Base-by-base conservation (phyloP, 2,113 vertebrate species). In the Nannospalax galili region DNA sequence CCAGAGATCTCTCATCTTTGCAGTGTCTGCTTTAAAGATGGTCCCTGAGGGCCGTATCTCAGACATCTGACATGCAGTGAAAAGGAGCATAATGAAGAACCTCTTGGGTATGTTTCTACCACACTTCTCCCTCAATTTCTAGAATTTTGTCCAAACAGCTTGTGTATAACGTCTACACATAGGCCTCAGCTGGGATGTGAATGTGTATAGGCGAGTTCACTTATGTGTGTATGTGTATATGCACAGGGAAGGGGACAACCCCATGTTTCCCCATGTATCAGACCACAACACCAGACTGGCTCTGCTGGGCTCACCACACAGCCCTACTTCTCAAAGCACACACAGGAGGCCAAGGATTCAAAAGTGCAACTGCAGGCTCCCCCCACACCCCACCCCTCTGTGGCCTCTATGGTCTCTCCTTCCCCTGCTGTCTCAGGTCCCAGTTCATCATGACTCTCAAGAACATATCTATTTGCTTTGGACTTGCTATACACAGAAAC, bases 391-490 rank as follows among this genome's bases (percentile, higher is more conserved):
- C n/a, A n/a, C n/a, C 84, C 22, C 32, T 0, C 62, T 0, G 45
- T 5, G 40, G 92, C 20, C 70, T 3, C 0, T 0, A 2, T 74
- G 11, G 94, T n/a, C 90, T 93, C 58, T 4, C 1, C 45, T 67
- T 26, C 84, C 42, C 88, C 92, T 22, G 58, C 4, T 5, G 81
- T 60, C 82, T 26, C 73, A 1, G 91, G 69, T 30, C 96, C 96
- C 60, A 10, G 56, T 88, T 92, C 96, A 67, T 92, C 90, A 30
- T 93, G 56, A 91, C 96, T 92, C 96, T 92, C 93, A 1, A 37
- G 82, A 97, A 92, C 95, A 80, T 5, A 84, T 90, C 95, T 97
- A 97, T 97, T 98, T 97, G 92, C 52, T 22, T 96, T 97, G 98
- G 93, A 97, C 96, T 91, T 60, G 93, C 95, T 19, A 70, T 20